These are phyloP conservation scores for Polylopha cassiicola DNA, from an alignment of 2,888 invertebrate genomes.

Conservation along the genomic window DNA sequence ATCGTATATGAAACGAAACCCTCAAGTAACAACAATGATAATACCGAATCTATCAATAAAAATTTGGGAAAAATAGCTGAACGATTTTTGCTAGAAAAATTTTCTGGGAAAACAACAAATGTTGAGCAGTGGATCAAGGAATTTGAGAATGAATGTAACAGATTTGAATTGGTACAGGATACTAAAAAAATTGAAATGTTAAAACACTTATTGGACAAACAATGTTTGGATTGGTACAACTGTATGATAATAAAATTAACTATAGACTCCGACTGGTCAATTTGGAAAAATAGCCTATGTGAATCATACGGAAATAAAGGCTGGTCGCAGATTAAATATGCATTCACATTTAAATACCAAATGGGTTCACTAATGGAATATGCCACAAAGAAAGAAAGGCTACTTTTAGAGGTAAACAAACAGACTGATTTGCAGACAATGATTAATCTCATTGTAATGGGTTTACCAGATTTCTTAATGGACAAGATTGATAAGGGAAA, in stretches of 20 bases:
- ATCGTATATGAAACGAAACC: background rate
- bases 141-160: conserved; percentile 23
- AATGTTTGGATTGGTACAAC: conserved; percentile 19
- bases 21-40: background rate
- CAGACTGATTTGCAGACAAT: conserved; percentile 18
- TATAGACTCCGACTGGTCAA: conserved; percentile 12
- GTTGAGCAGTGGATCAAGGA: conserved; percentile 19
- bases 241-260: conserved; percentile 21
- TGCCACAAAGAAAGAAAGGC: conserved; percentile 21
- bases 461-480: conserved; percentile 21
- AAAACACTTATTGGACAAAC: conserved; percentile 12
- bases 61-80: conserved; percentile 16
- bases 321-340: conserved; percentile 23
- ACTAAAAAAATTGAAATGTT: conserved; percentile 20
- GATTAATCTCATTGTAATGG: conserved; percentile 21
- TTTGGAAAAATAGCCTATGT: conserved; percentile 17
- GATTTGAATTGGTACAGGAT: conserved; percentile 17
- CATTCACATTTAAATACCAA: conserved; percentile 21
- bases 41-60: background rate
- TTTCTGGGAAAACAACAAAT: conserved; percentile 12
- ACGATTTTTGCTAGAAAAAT: conserved; percentile 17
- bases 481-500: conserved; percentile 21
- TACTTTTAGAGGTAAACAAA: conserved; percentile 20
- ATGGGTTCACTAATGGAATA: conserved; percentile 16
- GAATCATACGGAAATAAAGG: conserved; percentile 22